Evolutionary conservation across 1,140 invertebrate genomes (phyloP).

Genomic region (Conopomorpha cramerella): DNA sequence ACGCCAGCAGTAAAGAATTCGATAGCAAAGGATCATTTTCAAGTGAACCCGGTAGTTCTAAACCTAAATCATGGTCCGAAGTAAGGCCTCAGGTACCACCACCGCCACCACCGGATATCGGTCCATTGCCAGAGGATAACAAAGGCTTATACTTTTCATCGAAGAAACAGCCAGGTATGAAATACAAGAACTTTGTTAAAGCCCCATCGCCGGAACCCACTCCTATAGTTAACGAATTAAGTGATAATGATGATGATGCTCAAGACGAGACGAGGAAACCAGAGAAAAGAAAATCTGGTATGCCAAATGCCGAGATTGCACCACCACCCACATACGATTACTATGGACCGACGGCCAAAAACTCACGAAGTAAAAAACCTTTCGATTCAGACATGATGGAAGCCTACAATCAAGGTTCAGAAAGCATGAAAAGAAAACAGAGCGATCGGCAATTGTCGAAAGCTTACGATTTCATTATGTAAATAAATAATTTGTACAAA

Average conservation of each 20-base stretch:
- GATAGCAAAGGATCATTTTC: slow-evolving; percentile 22
- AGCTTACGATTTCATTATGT: slow-evolving; percentile 48
- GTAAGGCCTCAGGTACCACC: slow-evolving; percentile 25
- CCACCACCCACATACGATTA: slow-evolving; percentile 69
- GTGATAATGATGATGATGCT: slow-evolving; percentile 23
- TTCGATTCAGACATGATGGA: slow-evolving; percentile 59
- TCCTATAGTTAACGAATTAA: slow-evolving; percentile 56
- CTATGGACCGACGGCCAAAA: slow-evolving; percentile 59
- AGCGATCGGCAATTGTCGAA: slow-evolving; percentile 23
- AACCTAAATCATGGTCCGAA: slow-evolving; percentile 34
- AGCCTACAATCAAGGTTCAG: slow-evolving; percentile 70
- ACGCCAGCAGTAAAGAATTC: too few relatives aligned
- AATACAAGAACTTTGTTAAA: slow-evolving; percentile 41
- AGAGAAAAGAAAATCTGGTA: slow-evolving; percentile 27
- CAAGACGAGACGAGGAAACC: slow-evolving; percentile 13
- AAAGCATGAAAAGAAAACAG: slow-evolving; percentile 62
- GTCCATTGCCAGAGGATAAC: slow-evolving; percentile 11
- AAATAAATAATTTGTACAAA: too few relatives aligned
- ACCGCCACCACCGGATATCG: slow-evolving; percentile 29
- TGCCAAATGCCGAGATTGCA: slow-evolving; percentile 60
- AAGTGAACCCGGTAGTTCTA: slow-evolving; percentile 8
- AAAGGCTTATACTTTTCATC: slow-evolving; percentile 42
- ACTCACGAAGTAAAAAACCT: slow-evolving; percentile 24
- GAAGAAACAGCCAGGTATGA: slow-evolving; percentile 17
- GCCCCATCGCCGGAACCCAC: slow-evolving; percentile 24